phyloP scores from a whole-genome alignment of 2,888 invertebrate genomes.

The Drosophila emarginata region DNA sequence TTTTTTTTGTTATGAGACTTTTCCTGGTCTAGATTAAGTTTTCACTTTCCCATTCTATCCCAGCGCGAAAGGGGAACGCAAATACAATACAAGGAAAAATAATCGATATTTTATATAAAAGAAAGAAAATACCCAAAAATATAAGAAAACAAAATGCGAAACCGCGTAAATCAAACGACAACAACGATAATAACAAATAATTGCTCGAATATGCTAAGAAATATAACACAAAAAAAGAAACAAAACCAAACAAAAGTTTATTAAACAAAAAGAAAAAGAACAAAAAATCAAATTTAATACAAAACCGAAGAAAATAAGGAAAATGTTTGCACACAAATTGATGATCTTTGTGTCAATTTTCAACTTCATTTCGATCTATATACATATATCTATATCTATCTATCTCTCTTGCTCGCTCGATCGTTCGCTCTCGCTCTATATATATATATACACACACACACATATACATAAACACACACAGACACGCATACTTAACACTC shows the following conservation, averaged over 20 bases:
- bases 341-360: not conserved
- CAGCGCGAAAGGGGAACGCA: constrained; percentile 58
- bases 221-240: not conserved
- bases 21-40: not conserved
- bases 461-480: constrained; percentile 29
- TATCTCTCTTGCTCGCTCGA: constrained; percentile 16
- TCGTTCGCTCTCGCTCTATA: constrained; percentile 27
- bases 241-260: constrained; percentile 1
- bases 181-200: constrained; percentile 44
- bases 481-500: constrained; percentile 10
- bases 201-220: constrained; percentile 61
- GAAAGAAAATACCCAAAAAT: not conserved
- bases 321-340: not conserved
- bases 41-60: constrained; percentile 15
- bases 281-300: constrained; percentile 67
- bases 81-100: constrained; percentile 50
- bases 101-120: constrained; percentile 66
- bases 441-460: constrained; percentile 32
- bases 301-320: constrained; percentile 27
- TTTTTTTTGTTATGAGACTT: constrained; percentile 21
- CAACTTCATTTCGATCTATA: constrained; percentile 2
- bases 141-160: constrained; percentile 48
- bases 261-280: constrained; percentile 20
- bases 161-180: constrained; percentile 28
- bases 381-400: constrained; percentile 22